Evolutionary conservation across 1,140 invertebrate genomes (phyloP), one percentile per base, ranked within the genome.

Genomic region (Kradibia gibbosae): DNA sequence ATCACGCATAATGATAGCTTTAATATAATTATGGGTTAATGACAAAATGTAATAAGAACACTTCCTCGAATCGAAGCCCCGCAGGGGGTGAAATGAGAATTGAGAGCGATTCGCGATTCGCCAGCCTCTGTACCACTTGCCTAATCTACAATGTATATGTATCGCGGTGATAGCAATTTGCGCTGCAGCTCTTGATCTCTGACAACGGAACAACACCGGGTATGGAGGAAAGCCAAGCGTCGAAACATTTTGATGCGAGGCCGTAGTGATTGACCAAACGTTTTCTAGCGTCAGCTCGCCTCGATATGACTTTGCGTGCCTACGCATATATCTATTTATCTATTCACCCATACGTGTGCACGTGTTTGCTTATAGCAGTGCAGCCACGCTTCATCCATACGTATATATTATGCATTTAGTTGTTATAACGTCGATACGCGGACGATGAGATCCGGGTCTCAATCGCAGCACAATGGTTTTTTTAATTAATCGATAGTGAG

Each of bases 291-390:
- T 5, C 15, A 5, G 5, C 50, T 53, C 50, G 50, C 20, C 20
- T 17, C 20, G 3, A 5, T 53, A 53, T 20, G 48, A 86, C 87
- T 89, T 88, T 88, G 89, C 88, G 89, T 86, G 82, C 72, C 82
- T 22, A 70, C n/a, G 75, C 81, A 67, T 82, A 80, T 87, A 86
- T 84, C 78, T 82, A 79, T 50, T 15, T 7, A 13, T 4, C 4
- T 67, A 28, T 31, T 1, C 34, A 17, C 34, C 0, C n/a, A 10
- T 57, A n/a, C 4, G n/a, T n/a, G n/a, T n/a, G n/a, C n/a, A n/a
- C n/a, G n/a, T n/a, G n/a, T n/a, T n/a, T n/a, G n/a, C n/a, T n/a
- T n/a, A n/a, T n/a, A n/a, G n/a, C n/a, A n/a, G n/a, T n/a, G n/a
- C n/a, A n/a, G n/a, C n/a, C n/a, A 60, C 60, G 42, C 57, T 11